Evolutionary conservation across 1,140 invertebrate species (phyloP).

Genomic region (Sycophila sp.): DNA sequence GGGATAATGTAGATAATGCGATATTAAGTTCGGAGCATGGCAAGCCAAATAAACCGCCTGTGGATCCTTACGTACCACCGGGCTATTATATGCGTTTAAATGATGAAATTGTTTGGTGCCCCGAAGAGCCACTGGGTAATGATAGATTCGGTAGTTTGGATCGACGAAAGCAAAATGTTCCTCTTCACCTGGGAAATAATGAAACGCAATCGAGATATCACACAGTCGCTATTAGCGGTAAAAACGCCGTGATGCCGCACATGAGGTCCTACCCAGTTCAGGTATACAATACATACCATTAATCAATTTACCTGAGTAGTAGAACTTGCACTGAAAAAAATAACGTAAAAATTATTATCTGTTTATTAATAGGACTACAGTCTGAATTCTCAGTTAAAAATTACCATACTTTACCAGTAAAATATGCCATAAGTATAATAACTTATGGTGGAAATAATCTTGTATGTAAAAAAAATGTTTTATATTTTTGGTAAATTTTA

Average conservation of each 20-base stretch:
- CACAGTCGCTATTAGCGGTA: conserved; percentile 48
- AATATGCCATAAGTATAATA: too few species aligned
- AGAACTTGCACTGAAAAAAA: too few species aligned
- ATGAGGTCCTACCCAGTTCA: conserved; percentile 38
- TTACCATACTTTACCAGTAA: too few species aligned
- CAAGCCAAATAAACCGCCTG: conserved; percentile 37
- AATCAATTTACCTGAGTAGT: too few species aligned
- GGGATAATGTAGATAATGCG: conserved; percentile 36
- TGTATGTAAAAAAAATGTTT: too few species aligned
- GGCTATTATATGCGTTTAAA: conserved; percentile 58
- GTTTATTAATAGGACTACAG: too few species aligned
- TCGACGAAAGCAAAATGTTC: conserved; percentile 65
- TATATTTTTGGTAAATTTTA: too few species aligned
- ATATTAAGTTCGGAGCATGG: conserved; percentile 38
- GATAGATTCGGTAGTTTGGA: conserved; percentile 74
- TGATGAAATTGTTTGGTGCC: conserved; percentile 61
- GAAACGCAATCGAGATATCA: conserved; percentile 53
- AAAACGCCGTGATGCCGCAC: conserved; percentile 41
- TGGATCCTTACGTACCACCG: conserved; percentile 45
- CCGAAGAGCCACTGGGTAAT: conserved; percentile 49
- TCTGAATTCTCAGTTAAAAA: too few species aligned
- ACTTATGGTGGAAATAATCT: too few species aligned
- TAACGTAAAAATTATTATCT: too few species aligned
- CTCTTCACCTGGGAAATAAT: conserved; percentile 51
- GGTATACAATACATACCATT: conserved; percentile 42